These are phyloP conservation scores for Pteropus rufus DNA, from an alignment of 2,797 vertebrate genomes.

Conservation along the genomic window DNA sequence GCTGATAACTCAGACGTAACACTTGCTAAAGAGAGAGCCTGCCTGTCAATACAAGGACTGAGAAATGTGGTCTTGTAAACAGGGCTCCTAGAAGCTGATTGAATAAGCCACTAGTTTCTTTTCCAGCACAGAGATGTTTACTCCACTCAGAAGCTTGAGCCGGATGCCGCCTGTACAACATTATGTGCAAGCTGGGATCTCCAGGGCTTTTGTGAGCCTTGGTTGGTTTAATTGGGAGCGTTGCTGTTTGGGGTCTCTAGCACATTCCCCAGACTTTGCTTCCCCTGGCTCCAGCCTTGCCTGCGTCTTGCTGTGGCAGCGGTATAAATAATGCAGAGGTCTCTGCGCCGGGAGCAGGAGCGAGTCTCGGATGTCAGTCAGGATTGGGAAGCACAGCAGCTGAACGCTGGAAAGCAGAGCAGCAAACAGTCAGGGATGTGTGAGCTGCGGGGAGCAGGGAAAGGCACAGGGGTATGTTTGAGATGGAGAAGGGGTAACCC, in stretches of 20 bases:
- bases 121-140: conserved; percentile 14
- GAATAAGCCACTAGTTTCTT: not conserved
- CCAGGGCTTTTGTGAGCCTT: not conserved
- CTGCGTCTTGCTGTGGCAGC: not conserved
- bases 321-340: conserved; percentile 33
- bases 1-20: conserved; percentile 46
- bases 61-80: conserved; percentile 20
- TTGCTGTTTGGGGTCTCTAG: not conserved
- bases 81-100: not conserved
- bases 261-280: not conserved
- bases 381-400: not conserved
- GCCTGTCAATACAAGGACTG: conserved; percentile 4
- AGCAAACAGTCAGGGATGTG: not conserved
- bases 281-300: not conserved
- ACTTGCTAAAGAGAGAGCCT: not conserved
- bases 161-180: not conserved
- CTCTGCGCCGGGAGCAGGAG: not conserved
- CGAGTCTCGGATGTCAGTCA: not conserved
- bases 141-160: not conserved
- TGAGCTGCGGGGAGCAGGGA: fast-evolving
- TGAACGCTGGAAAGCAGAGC: not conserved
- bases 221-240: not conserved
- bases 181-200: not conserved
- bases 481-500: not conserved
- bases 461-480: not conserved